Base-by-base conservation (phyloP, 2,888 invertebrate genomes). In the Phoronis australis region DNA sequence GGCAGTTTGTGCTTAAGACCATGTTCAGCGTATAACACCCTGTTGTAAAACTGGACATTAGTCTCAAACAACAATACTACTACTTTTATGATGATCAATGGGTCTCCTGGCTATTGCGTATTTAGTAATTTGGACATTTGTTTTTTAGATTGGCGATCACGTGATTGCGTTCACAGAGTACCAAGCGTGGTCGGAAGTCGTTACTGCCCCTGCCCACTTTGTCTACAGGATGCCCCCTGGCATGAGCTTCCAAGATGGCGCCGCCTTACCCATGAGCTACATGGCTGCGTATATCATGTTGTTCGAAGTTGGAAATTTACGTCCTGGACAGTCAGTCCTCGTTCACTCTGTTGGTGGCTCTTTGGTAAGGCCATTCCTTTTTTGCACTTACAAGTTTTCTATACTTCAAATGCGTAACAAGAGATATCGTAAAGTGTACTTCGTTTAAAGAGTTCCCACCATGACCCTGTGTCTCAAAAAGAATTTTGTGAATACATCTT, bases 331-430 rank as follows among this genome's bases (percentile, higher is more conserved):
- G 80, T 87, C 86, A 56, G 81, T 91, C 9, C 81, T 91, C 51
- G 82, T 90, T 15, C 89, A 91, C 75, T 89, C 89, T 27, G 88
- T 88, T 63, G 90, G 89, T 27, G 91, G 91, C 52, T 90, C 89
- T 53, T 88, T 91, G 82, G 90, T 79, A 55, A 64, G 88, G 85
- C 25, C 23, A 18, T 15, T 54, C 48, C 40, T 48, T 37, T 39
- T 53, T 4, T 39, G 12, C 40, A 18, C 6, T 9, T 20, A 18
- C 15, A 15, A 12, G 35, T 35, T 35, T 12, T 35, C 35, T n/a
- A 35, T 35, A 35, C 35, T n/a, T n/a, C n/a, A n/a, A n/a, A n/a
- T n/a, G n/a, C n/a, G n/a, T n/a, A n/a, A n/a, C n/a, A n/a, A n/a
- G n/a, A n/a, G n/a, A n/a, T n/a, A n/a, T n/a, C n/a, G n/a, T n/a